Conservation (phyloP, 2,797 vertebrate species). For the Microtus obscurus region DNA sequence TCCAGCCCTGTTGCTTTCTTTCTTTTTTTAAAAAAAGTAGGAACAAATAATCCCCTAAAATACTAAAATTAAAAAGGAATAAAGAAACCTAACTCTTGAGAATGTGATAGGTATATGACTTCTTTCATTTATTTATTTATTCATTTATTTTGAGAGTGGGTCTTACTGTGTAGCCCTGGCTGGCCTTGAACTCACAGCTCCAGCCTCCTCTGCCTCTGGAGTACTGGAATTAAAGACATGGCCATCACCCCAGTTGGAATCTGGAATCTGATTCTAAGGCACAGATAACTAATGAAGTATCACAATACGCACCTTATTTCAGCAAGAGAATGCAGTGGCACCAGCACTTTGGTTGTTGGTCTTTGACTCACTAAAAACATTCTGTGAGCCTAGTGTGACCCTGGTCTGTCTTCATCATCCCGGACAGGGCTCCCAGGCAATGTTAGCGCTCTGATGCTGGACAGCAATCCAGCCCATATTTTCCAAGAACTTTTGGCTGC, state of each 20-base stretch:
- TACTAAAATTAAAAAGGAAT: neutral
- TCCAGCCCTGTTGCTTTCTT: neutral
- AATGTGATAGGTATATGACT: neutral
- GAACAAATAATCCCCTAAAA: neutral
- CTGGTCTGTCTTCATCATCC: neutral
- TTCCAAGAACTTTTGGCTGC: conserved; percentile 11
- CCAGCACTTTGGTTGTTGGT: neutral
- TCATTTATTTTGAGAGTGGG: neutral
- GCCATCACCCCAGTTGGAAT: neutral
- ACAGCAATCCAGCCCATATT: neutral
- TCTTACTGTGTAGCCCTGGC: neutral
- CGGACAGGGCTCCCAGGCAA: neutral
- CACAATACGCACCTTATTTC: neutral
- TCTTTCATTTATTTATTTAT: neutral
- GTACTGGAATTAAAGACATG: neutral
- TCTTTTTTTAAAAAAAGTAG: neutral
- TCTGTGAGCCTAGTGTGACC: neutral
- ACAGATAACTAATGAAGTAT: neutral
- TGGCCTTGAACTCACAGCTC: neutral
- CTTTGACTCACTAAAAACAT: neutral
- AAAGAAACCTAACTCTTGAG: conserved; percentile 10
- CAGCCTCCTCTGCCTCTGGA: neutral
- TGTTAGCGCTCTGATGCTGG: neutral
- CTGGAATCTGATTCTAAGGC: neutral
- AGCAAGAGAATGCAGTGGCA: neutral